Evolutionary conservation across 1,140 invertebrate species (phyloP), one percentile per base, ranked within the genome.

Genomic region (Neodiprion lecontei): DNA sequence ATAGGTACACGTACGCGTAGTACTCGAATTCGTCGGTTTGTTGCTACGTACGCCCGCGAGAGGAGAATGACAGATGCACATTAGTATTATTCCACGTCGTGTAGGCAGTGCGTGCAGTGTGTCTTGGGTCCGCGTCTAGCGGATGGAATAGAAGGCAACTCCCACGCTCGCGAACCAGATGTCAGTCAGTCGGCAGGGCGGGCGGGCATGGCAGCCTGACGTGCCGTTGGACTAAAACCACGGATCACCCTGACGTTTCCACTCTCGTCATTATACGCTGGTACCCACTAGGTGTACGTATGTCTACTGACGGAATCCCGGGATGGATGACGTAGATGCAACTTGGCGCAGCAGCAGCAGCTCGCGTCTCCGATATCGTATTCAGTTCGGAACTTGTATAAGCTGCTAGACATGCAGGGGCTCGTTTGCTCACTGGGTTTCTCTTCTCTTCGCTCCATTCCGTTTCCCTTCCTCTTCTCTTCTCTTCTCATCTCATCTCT

Each of bases 211-310:
- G 53, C 53, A 61, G 53, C 5, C 53, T 61, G 53, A 61, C 53
- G 53, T 61, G 53, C 53, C 53, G 53, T 61, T 61, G 53, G 53
- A 61, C 53, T 61, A 61, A 61, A 61, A 61, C 53, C 53, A 61
- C 53, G 53, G 53, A 61, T 61, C 53, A 61, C 53, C 28, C 28
- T 14, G 53, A 14, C 53, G 53, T 17, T 61, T 17, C 53, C 28
- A 40, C 28, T 40, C 28, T 40, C 28, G 28, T 40, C 28, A 40
- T 40, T 40, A 40, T 40, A 40, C 28, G 28, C 5, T 40, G 5
- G 28, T 40, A 40, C 5, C 28, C 5, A 2, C 28, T 40, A 40
- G 28, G 28, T 40, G 28, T 4, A 1, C 28, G 28, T 40, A 40
- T 40, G 28, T 40, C 28, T 40, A 5, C 2, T 40, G 28, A 5